Evolutionary conservation across 2,797 vertebrate genomes (phyloP).

Genomic region (Pyrocephalus nanus): DNA sequence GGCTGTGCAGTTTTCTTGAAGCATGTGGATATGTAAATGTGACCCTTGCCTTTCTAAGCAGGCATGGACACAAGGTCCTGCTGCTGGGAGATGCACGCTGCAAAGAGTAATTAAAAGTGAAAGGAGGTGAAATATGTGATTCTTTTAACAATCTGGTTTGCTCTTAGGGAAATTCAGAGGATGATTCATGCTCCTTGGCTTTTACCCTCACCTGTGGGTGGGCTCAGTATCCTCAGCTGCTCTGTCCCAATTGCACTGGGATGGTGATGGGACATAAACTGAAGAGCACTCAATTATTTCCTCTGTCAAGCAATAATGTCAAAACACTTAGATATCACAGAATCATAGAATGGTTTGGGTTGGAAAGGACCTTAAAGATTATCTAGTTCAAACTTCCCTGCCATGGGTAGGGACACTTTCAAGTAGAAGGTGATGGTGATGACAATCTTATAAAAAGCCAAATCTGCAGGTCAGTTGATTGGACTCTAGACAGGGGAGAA

Average conservation of each 20-base stretch:
- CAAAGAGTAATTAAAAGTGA: neutral
- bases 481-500: neutral
- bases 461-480: neutral
- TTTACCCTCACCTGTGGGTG: neutral
- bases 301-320: neutral
- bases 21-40: neutral
- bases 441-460: neutral
- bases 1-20: neutral
- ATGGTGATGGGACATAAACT: neutral
- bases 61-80: neutral
- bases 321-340: neutral
- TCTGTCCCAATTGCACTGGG: neutral
- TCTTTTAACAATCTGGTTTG: neutral
- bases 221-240: neutral
- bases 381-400: neutral
- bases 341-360: neutral
- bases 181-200: neutral
- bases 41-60: neutral
- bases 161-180: neutral
- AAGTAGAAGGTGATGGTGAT: neutral
- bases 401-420: neutral
- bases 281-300: neutral
- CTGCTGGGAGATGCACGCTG: neutral
- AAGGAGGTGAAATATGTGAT: neutral
- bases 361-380: neutral